phyloP scores from a whole-genome alignment of 2,888 invertebrate genomes.

The Hydropsyche betteni region DNA sequence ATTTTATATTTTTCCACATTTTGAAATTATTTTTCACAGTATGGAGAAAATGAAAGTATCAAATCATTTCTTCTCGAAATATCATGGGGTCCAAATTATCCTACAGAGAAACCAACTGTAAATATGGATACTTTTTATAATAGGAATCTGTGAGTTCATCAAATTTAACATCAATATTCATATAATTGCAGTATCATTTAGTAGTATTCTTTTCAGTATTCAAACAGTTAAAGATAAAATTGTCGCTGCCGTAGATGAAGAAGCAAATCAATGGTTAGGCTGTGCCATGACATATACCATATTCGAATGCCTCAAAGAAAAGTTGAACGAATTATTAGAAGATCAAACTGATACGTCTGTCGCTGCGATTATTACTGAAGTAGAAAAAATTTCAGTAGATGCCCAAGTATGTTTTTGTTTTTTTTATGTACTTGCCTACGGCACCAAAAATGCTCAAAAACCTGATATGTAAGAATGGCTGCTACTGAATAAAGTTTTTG shows the following conservation, averaged over 20 bases:
- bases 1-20: slow-evolving; percentile 19
- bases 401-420: slow-evolving; percentile 58
- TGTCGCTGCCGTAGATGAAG: slow-evolving; percentile 67
- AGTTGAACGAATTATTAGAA: slow-evolving; percentile 73
- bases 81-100: slow-evolving; percentile 87
- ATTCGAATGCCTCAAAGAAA: slow-evolving; percentile 91
- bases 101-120: slow-evolving; percentile 80
- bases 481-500: no score
- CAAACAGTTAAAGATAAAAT: slow-evolving; percentile 77
- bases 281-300: slow-evolving; percentile 95
- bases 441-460: no score
- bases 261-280: slow-evolving; percentile 85
- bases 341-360: slow-evolving; percentile 72
- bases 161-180: not conserved
- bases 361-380: slow-evolving; percentile 59
- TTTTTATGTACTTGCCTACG: no score
- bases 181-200: slow-evolving; percentile 15
- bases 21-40: slow-evolving; percentile 66
- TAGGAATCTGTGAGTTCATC: slow-evolving; percentile 81
- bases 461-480: no score
- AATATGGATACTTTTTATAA: slow-evolving; percentile 94
- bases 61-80: slow-evolving; percentile 90
- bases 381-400: slow-evolving; percentile 68
- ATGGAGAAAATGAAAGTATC: slow-evolving; percentile 78
- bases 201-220: slow-evolving; percentile 62